Base-by-base conservation (phyloP, 2,888 invertebrate species). In the Drosophila mercatorum region DNA sequence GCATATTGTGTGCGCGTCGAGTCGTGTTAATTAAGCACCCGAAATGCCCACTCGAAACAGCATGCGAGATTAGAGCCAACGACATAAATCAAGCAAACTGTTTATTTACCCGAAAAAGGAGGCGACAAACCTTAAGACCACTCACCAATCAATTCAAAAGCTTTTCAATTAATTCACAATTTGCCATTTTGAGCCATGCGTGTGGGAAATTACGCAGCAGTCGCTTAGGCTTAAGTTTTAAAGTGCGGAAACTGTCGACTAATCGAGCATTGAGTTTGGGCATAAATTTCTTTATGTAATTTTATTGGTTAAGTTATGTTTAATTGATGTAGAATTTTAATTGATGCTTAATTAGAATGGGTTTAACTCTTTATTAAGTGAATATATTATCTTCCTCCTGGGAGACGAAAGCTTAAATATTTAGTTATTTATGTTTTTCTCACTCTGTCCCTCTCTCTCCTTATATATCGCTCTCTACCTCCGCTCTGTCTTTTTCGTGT, bases 61-160 rank as follows among this genome's bases (percentile, higher is more conserved):
- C 74, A 72, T 65, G 86, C 31, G 34, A 88, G 83, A 83, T 88
- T 88, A 83, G 67, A 69, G 65, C 56, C 57, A 55, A 56, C 61
- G 60, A 78, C 80, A 86, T 83, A 80, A 83, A 83, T 83, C 87
- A 86, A 86, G 72, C 75, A 64, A 75, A 83, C 62, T n/a, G 49
- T 34, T 55, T 40, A 40, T 11, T 67, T 64, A n/a, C 40, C 62
- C 75, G 57, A 6, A 51, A 70, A 66, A 63, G 66, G 59, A 79
- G 66, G 60, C 38, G 60, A 31, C 52, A 38, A 62, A 58, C 36
- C 59, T 57, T 66, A 79, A 66, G 66, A 59, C 67, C 38, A 40
- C 53, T 51, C 61, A 61, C 80, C 65, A 88, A 83, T 83, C 86
- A 83, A 83, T 88, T 88, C 82, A 82, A 82, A 77, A 68, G 60